A percentile compares a stretch with the other conserved stretches of the same genome.
Conservation (phyloP, 1,140 invertebrate species). For the Chironomus tepperi region DNA sequence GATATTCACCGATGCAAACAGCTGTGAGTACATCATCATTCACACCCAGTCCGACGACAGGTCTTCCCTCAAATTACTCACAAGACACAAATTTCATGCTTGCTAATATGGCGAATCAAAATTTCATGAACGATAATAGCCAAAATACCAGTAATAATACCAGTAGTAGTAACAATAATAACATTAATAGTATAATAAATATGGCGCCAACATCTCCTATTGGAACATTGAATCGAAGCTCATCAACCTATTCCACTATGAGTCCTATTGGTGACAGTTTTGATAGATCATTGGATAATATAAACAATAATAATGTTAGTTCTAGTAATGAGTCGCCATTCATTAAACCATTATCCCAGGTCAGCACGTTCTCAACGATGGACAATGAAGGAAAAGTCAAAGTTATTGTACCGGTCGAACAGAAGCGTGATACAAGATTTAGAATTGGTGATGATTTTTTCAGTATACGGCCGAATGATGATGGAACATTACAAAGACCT, state of each 20-base stretch:
- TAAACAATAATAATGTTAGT: slow-evolving; percentile 15
- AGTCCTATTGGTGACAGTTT: slow-evolving; percentile 19
- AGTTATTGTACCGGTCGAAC: slow-evolving; percentile 46
- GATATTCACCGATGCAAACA: slow-evolving; percentile 24
- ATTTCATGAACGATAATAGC: slow-evolving; percentile 26
- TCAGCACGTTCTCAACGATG: slow-evolving; percentile 49
- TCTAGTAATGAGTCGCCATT: slow-evolving; percentile 42
- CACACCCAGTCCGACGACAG: slow-evolving; percentile 13
- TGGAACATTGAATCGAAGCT: slow-evolving; percentile 36
- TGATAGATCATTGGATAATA: slow-evolving; percentile 7
- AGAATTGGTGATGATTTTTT: slow-evolving; percentile 17
- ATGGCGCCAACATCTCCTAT: slow-evolving; percentile 35
- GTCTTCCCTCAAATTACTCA: neutral
- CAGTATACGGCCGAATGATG: neutral
- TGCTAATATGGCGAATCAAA: slow-evolving; percentile 28
- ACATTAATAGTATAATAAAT: slow-evolving; percentile 21
- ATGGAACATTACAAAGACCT: slow-evolving; percentile 28
- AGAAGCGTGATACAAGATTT: slow-evolving; percentile 31
- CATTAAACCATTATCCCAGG: slow-evolving; percentile 58
- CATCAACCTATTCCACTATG: slow-evolving; percentile 27
- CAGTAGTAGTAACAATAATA: slow-evolving; percentile 19
- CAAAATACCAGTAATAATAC: no score
- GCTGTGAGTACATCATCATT: neutral
- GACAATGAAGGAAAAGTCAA: slow-evolving; percentile 46
- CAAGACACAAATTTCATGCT: slow-evolving; percentile 18